A percentile compares a stretch with the other conserved stretches of the same genome.
These are phyloP conservation scores for Tetheella fluctuosa DNA, from an alignment of 2,888 invertebrate genomes.

Conservation along the genomic window DNA sequence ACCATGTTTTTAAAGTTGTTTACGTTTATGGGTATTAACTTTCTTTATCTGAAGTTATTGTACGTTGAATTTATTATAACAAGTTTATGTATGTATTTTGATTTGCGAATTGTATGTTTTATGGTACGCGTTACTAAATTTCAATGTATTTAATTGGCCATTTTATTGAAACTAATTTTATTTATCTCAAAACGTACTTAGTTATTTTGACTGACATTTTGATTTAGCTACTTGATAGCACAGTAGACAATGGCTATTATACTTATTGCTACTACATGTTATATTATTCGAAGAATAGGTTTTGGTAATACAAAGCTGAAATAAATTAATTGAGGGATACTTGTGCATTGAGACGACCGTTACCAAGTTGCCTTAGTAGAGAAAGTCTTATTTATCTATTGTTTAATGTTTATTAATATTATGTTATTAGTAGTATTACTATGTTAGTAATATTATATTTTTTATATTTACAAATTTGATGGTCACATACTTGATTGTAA, in stretches of 20 bases:
- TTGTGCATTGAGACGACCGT: too few relatives aligned
- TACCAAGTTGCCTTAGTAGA: too few relatives aligned
- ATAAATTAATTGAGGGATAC: too few relatives aligned
- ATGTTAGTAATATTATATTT: too few relatives aligned
- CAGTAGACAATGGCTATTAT: not conserved
- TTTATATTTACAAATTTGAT: not conserved
- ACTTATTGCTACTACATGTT: not conserved
- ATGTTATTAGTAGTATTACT: too few relatives aligned
- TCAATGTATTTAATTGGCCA: not conserved
- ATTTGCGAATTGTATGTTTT: slow-evolving; percentile 11
- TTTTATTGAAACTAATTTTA: not conserved
- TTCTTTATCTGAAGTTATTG: slow-evolving; percentile 19
- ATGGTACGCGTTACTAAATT: slow-evolving; percentile 7
- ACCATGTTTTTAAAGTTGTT: slow-evolving; percentile 24
- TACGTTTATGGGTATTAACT: slow-evolving; percentile 23
- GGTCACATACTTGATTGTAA: not conserved
- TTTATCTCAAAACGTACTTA: not conserved
- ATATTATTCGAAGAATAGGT: too few relatives aligned
- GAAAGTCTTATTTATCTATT: not conserved
- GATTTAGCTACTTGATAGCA: not conserved
- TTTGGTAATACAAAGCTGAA: too few relatives aligned
- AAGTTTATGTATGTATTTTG: slow-evolving; percentile 17
- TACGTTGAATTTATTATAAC: slow-evolving; percentile 17
- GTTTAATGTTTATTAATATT: not conserved
- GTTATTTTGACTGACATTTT: not conserved